Evolutionary conservation across 1,140 invertebrate genomes (phyloP).

Genomic region (Dendroctonus ponderosae): DNA sequence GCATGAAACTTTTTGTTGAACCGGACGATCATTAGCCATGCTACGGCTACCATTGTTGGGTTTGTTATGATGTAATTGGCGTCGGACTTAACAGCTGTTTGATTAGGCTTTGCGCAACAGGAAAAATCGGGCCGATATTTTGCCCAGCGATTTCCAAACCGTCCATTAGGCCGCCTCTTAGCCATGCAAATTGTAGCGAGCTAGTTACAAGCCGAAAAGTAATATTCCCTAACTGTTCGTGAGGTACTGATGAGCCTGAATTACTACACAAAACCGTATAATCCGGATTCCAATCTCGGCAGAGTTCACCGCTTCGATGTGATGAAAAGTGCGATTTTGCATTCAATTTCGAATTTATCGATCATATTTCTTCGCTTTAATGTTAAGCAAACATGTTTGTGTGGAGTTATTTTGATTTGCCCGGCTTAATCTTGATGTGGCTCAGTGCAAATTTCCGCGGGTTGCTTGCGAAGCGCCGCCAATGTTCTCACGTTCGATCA

Average conservation of each 20-base stretch:
- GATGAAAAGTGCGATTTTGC: constrained; percentile 3
- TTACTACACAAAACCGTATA: constrained; percentile 9
- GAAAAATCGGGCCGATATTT: too few relatives aligned
- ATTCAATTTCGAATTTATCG: constrained; percentile 6
- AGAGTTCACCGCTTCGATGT: constrained; percentile 12
- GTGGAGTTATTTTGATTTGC: too few relatives aligned
- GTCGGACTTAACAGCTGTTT: too few relatives aligned
- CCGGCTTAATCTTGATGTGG: too few relatives aligned
- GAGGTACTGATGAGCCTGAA: constrained; percentile 12
- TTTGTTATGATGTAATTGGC: background rate
- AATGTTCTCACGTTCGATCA: too few relatives aligned
- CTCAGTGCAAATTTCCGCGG: too few relatives aligned
- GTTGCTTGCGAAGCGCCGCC: too few relatives aligned
- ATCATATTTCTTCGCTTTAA: constrained; percentile 4
- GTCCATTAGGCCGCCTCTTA: too few relatives aligned
- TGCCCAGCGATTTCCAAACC: too few relatives aligned
- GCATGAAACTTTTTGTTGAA: constrained; percentile 15
- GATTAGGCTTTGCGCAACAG: too few relatives aligned
- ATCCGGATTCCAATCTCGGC: constrained; percentile 10
- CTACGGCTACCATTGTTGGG: constrained; percentile 1
- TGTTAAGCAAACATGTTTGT: constrained; percentile 1
- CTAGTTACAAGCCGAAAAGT: constrained; percentile 7
- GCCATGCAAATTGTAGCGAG: too few relatives aligned
- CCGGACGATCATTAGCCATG: constrained; percentile 11
- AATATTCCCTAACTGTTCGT: constrained; percentile 17